Percentiles rank a stretch among this genome's conserved stretches.
phyloP scores from a whole-genome alignment of 1,140 invertebrate genomes.

The Lordiphosa mommai region DNA sequence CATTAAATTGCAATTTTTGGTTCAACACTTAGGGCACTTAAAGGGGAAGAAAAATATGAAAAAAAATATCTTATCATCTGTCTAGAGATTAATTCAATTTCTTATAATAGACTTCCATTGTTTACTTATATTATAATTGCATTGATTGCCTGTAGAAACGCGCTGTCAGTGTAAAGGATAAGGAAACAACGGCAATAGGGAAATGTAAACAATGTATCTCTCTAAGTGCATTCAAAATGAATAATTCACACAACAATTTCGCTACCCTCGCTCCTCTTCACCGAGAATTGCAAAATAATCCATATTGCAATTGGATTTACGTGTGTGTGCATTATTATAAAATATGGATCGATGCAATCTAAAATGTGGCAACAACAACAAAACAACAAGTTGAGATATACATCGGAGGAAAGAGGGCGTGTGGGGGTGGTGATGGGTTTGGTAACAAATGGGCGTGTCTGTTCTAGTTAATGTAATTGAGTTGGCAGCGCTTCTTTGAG shows the following conservation, averaged over 20 bases:
- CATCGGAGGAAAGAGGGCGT: background rate
- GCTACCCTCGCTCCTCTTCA: background rate
- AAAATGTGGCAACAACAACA: constrained; percentile 22
- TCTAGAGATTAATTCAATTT: background rate
- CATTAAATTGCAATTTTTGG: constrained; percentile 34
- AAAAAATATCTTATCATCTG: too few species aligned
- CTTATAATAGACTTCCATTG: background rate
- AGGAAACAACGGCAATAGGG: too few species aligned
- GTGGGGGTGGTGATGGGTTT: background rate
- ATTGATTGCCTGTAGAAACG: too few species aligned
- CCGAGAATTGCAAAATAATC: constrained; percentile 32
- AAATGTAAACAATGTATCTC: background rate
- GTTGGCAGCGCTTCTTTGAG: constrained; percentile 20
- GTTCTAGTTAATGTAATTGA: constrained; percentile 54
- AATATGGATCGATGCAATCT: constrained; percentile 63
- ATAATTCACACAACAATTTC: constrained; percentile 25
- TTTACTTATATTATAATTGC: too few species aligned
- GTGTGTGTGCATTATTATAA: constrained; percentile 31
- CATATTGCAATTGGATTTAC: constrained; percentile 38
- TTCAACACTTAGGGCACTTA: constrained; percentile 34
- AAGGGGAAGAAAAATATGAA: background rate
- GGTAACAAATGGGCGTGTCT: constrained; percentile 17
- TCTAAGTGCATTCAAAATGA: constrained; percentile 1
- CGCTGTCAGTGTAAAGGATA: too few species aligned
- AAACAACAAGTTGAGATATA: constrained; percentile 2